Evolutionary conservation across 2,113 vertebrate genomes (phyloP).

Genomic region (Hymenochirus boettgeri): DNA sequence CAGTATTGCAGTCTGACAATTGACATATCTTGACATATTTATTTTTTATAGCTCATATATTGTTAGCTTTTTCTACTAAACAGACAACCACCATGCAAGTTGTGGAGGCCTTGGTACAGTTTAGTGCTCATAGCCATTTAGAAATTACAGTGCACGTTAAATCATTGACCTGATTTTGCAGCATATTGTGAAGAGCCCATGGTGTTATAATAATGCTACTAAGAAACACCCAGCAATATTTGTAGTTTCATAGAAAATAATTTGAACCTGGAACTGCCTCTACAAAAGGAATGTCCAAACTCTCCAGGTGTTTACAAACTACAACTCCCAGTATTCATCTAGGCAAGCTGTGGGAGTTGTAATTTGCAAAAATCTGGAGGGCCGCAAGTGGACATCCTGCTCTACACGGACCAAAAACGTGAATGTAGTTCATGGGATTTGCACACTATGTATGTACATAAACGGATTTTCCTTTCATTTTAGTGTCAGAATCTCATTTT

Average conservation of each 20-base stretch:
- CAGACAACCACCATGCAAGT: constrained; percentile 62
- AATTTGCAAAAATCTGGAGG: too few relatives aligned
- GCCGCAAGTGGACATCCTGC: too few relatives aligned
- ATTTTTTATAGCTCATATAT: constrained; percentile 70
- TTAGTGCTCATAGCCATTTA: constrained; percentile 41
- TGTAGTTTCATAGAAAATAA: constrained; percentile 5
- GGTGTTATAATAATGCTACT: constrained; percentile 53
- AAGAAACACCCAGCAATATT: constrained; percentile 48
- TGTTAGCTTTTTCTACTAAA: constrained; percentile 77
- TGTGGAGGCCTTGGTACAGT: constrained; percentile 50
- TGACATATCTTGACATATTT: constrained; percentile 69
- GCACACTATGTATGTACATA: constrained; percentile 28
- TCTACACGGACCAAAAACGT: constrained; percentile 28
- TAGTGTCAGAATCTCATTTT: background rate
- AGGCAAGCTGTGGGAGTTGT: too few relatives aligned
- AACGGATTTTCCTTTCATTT: background rate
- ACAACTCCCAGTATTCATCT: too few relatives aligned
- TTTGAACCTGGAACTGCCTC: background rate
- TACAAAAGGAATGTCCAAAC: too few relatives aligned
- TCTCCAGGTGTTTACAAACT: too few relatives aligned
- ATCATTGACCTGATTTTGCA: constrained; percentile 58
- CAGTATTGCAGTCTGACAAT: constrained; percentile 54
- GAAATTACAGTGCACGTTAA: constrained; percentile 63
- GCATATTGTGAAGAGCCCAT: constrained; percentile 54
- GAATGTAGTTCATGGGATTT: constrained; percentile 25